Evolutionary conservation across 92 coral and sea anemone genomes (phyloP), one percentile per base, ranked within the genome.

Genomic region (Porites divaricata): DNA sequence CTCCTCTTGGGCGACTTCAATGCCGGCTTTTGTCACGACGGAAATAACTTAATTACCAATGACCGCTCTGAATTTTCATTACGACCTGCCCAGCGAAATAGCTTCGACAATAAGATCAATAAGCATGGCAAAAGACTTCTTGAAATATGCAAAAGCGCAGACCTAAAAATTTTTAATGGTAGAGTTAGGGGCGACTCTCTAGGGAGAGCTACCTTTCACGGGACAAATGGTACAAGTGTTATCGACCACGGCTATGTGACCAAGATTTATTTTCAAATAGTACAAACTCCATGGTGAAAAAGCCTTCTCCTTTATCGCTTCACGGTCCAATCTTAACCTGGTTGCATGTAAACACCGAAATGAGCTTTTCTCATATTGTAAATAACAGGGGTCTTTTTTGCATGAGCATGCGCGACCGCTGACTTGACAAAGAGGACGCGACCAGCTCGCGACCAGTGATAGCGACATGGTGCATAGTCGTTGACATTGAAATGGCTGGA

Each of bases 161-260:
- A 81, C 22, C 26, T 81, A 15, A 67, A 68, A 81, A 81, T 70
- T 26, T 13, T 81, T 9, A 80, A 81, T 51, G 85, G 85, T 19
- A 81, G 85, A 66, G 25, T 63, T 6, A 20, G 16, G 9, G 85
- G 85, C 19, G 67, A 67, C 23, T 67, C 69, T 45, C 52, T 81
- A 1, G 85, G 85, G 11, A 81, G 23, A 69, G 58, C 54, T 28
- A 81, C 78, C 9, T 81, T 15, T 16, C 86, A 81, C 19, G 51
- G 62, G 1, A 28, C 63, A 13, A 20, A 72, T 20, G 77, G 77
- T 51, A 23, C 53, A 10, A 52, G 63, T 19, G 12, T 19, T 20
- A 48, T 72, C 16, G 20, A 72, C 12, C 20, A 50, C 5, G 20
- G 12, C 11, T 9, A n/a, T 63, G 68, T 21, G 10, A 63, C 12